These are phyloP conservation scores for Poeciliopsis presidionis DNA, from an alignment of 2,797 vertebrate species.

Conservation along the genomic window DNA sequence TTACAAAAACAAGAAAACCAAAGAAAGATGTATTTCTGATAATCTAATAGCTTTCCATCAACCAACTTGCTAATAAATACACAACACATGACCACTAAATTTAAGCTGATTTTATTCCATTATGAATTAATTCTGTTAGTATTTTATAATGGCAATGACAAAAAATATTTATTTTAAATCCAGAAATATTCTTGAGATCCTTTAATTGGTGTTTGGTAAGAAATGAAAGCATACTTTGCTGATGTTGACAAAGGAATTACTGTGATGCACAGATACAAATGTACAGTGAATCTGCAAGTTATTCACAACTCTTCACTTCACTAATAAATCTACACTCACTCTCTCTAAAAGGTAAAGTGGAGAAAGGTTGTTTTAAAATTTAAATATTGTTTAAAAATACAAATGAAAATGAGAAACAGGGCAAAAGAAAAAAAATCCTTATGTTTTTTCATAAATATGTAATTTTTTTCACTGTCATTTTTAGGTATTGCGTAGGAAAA, in stretches of 20 bases:
- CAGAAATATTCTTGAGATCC: not conserved
- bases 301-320: not conserved
- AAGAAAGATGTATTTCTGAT: not conserved
- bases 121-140: not conserved
- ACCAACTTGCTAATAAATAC: not conserved
- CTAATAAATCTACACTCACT: not conserved
- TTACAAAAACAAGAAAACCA: not conserved
- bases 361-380: not conserved
- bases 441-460: not conserved
- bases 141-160: not conserved
- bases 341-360: not conserved
- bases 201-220: not conserved
- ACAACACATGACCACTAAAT: not conserved
- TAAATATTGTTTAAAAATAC: not conserved
- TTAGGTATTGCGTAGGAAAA: not conserved
- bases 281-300: not conserved
- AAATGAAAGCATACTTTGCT: not conserved
- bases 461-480: not conserved
- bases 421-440: not conserved
- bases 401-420: too few relatives aligned
- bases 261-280: not conserved
- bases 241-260: not conserved
- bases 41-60: not conserved
- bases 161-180: not conserved
- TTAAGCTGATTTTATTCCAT: not conserved